Conservation (phyloP, 2,888 invertebrate genomes). For the Microplitis deprimator region DNA sequence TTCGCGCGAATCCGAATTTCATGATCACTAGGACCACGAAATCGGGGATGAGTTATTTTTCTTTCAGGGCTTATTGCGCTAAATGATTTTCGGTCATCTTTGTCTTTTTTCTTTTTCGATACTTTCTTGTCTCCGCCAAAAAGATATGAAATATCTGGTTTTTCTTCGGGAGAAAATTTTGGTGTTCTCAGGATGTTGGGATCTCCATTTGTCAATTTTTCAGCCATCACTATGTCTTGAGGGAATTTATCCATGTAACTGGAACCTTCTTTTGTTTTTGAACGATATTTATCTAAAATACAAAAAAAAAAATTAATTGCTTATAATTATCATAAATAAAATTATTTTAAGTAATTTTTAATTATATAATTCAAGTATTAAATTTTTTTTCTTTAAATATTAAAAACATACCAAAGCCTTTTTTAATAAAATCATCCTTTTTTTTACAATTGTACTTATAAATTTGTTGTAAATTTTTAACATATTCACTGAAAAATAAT, state of each 20-base stretch:
- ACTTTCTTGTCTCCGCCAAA: slow-evolving; percentile 73
- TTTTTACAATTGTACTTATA: slow-evolving; percentile 84
- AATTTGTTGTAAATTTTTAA: slow-evolving; percentile 80
- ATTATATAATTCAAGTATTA: too few species aligned
- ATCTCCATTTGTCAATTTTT: slow-evolving; percentile 81
- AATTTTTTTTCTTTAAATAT: neutral
- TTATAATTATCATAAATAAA: neutral
- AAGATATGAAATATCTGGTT: slow-evolving; percentile 73
- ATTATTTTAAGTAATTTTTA: neutral
- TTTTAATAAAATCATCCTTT: slow-evolving; percentile 86
- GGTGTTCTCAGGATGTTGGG: slow-evolving; percentile 79
- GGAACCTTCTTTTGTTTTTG: slow-evolving; percentile 75
- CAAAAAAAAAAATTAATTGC: slow-evolving; percentile 21
- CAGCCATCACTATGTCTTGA: slow-evolving; percentile 82
- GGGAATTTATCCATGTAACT: slow-evolving; percentile 85
- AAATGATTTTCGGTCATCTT: slow-evolving; percentile 50
- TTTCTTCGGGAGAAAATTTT: slow-evolving; percentile 74
- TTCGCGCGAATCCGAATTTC: slow-evolving; percentile 75
- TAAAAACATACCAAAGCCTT: slow-evolving; percentile 81
- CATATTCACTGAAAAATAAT: slow-evolving; percentile 81
- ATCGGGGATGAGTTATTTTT: slow-evolving; percentile 73
- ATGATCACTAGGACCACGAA: slow-evolving; percentile 74
- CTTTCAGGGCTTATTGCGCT: slow-evolving; percentile 47
- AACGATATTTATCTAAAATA: slow-evolving; percentile 75
- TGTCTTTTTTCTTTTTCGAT: slow-evolving; percentile 65